phyloP scores from a whole-genome alignment of 2,888 invertebrate genomes.

The Drosophila siamana region DNA sequence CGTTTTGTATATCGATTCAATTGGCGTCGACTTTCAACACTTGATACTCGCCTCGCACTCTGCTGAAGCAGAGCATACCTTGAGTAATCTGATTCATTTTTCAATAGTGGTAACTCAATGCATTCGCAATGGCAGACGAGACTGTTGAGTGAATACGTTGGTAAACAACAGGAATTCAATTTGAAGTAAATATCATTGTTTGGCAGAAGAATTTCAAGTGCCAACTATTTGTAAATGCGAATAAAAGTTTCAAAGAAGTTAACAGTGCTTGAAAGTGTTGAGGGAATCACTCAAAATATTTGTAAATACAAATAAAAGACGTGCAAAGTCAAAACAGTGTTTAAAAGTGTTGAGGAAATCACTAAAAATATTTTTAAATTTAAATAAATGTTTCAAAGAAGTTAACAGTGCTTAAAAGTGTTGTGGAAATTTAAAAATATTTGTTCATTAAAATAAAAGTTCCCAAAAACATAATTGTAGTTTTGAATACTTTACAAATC shows the following conservation, averaged over 20 bases:
- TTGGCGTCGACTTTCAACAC: constrained; percentile 2
- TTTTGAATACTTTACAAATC: too few relatives aligned
- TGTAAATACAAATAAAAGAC: background rate
- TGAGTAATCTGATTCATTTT: background rate
- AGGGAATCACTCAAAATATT: background rate
- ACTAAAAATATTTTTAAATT: too few relatives aligned
- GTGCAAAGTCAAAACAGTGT: too few relatives aligned
- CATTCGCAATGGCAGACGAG: constrained; percentile 3
- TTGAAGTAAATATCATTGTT: constrained; percentile 3
- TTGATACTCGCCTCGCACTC: constrained; percentile 1
- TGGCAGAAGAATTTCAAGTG: background rate
- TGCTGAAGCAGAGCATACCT: constrained; percentile 12
- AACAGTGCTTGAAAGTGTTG: too few relatives aligned
- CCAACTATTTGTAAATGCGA: background rate
- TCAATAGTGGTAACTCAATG: background rate
- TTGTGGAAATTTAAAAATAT: background rate
- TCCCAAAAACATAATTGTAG: too few relatives aligned
- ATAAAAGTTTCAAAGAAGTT: background rate
- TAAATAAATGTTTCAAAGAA: background rate
- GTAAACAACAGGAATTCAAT: constrained; percentile 5
- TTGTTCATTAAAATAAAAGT: background rate
- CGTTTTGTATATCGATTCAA: constrained; percentile 2
- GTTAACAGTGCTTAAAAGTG: too few relatives aligned
- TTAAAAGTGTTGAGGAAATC: too few relatives aligned
- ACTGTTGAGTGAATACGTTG: background rate